Conservation (phyloP, 2,797 vertebrate genomes). For the Neoniphon sammara region DNA sequence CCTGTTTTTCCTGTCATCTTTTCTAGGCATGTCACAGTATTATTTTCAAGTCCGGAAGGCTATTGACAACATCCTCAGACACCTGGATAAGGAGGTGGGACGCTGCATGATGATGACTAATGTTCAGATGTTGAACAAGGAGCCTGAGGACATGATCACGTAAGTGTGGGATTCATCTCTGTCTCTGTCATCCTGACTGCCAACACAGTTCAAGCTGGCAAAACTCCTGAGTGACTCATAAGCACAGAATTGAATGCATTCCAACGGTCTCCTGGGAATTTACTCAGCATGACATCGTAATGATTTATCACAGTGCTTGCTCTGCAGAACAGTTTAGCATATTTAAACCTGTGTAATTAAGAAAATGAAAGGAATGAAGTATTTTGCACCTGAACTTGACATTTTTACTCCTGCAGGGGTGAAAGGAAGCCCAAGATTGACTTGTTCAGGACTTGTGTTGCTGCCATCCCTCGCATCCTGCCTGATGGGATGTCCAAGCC, state of each 20-base stretch:
- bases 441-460: slow-evolving; percentile 96
- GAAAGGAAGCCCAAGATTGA: slow-evolving; percentile 99
- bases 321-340: background rate
- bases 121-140: slow-evolving; percentile 97
- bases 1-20: background rate
- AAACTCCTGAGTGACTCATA: slow-evolving; percentile 6
- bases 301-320: background rate
- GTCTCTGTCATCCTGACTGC: background rate
- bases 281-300: background rate
- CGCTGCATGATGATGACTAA: slow-evolving; percentile 99
- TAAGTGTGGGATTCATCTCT: slow-evolving; percentile 74
- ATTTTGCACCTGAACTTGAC: background rate
- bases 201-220: slow-evolving; percentile 9
- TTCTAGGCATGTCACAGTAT: slow-evolving; percentile 96
- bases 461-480: slow-evolving; percentile 95
- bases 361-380: background rate
- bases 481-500: slow-evolving; percentile 98
- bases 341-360: background rate
- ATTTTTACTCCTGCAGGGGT: slow-evolving; percentile 80
- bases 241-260: background rate
- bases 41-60: slow-evolving; percentile 96
- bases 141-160: slow-evolving; percentile 99
- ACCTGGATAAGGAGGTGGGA: slow-evolving; percentile 98
- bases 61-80: slow-evolving; percentile 94
- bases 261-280: background rate